Base-by-base conservation (phyloP, 2,888 invertebrate species). In the Trileptium ribeirensis region DNA sequence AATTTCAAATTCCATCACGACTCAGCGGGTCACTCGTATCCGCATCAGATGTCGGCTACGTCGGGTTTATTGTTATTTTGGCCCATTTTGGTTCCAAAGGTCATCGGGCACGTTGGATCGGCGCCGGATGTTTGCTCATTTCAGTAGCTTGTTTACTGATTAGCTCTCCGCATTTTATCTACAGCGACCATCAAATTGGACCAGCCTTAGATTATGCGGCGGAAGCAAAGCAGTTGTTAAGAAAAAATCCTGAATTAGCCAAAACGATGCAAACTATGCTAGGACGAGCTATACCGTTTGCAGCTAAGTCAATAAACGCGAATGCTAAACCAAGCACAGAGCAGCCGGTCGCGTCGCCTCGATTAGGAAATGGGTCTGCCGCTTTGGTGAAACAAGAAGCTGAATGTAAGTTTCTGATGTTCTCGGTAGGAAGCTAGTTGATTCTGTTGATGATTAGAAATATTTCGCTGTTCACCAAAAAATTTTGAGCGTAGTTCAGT, bases 91-190 rank as follows among this genome's bases (percentile, higher is more conserved):
- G 81, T 51, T 33, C 33, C 40, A 80, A 74, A 37, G 79, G 81
- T 2, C 78, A 81, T 64, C 79, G 81, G 36, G 82, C 79, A 8
- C n/a, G 77, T 2, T 82, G 82, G 82, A 81, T 82, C 40, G 82
- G 82, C 8, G 82, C 75, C 38, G 82, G 82, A 0, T 82, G 82
- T 67, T 3, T 82, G 51, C 29, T 80, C 33, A 82, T 82, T 33
- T 29, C 82, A 3, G 1, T 82, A 24, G 80, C 80, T n/a, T 75
- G 77, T 38, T 37, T 81, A 67, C 2, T 81, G 1, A 70, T 67
- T 29, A 19, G 67, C 29, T 3, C 64, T 36, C 82, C 82, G 15
- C 19, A 39, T 36, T 82, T 82, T 31, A 36, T 82, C 1, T 82
- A 79, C 24, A 8, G 24, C 8, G 51, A 8, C 24, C 51, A 51